Evolutionary conservation across 2,113 vertebrate genomes (phyloP).

Genomic region (Daubentonia madagascariensis): DNA sequence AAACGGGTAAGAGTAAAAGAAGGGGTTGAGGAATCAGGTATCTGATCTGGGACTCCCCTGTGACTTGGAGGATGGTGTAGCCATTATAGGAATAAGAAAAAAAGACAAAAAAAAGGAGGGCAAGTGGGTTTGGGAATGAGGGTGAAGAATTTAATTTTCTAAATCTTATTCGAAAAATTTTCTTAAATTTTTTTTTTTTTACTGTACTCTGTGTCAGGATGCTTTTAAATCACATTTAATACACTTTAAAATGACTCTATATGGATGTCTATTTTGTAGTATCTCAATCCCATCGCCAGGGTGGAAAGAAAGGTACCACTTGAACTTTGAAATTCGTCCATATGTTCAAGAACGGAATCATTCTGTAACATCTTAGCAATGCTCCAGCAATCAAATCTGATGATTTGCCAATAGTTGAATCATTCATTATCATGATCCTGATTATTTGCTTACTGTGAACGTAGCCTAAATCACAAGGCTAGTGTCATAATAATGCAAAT

Average conservation of each 20-base stretch:
- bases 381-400: not conserved
- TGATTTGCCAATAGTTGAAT: not conserved
- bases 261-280: not conserved
- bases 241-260: not conserved
- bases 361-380: not conserved
- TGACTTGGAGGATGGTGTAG: not conserved
- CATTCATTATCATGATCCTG: not conserved
- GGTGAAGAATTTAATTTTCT: not conserved
- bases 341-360: not conserved
- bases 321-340: not conserved
- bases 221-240: not conserved
- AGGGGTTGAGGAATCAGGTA: not conserved
- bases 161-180: not conserved
- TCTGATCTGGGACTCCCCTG: not conserved
- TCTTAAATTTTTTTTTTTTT: not conserved
- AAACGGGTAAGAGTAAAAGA: not conserved
- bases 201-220: not conserved
- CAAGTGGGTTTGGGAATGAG: not conserved
- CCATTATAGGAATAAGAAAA: not conserved
- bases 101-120: not conserved
- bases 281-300: not conserved
- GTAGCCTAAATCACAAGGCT: not conserved
- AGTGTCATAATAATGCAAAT: not conserved
- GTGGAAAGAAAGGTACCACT: not conserved
- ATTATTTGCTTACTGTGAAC: not conserved